These are phyloP conservation scores for Clarias batrachus DNA, from an alignment of 2,113 vertebrate species.

Conservation along the genomic window DNA sequence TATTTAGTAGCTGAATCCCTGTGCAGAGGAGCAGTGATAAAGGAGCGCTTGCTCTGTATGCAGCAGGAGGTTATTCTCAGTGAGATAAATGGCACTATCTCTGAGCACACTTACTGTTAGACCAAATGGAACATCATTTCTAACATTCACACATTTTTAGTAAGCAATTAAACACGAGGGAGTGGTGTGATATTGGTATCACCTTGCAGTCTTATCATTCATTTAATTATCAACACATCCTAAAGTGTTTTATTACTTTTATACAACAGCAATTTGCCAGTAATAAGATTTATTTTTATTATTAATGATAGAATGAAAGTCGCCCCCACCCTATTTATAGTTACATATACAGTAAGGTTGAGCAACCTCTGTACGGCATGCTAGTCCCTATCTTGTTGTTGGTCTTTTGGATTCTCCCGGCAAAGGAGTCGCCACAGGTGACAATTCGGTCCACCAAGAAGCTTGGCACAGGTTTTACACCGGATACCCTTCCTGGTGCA, in stretches of 20 bases:
- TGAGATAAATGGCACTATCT: background rate
- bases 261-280: background rate
- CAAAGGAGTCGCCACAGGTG: too few species aligned
- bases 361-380: background rate
- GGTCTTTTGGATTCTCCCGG: too few species aligned
- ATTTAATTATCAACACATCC: background rate
- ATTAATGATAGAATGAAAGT: background rate
- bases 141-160: background rate
- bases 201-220: background rate
- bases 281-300: background rate
- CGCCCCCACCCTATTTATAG: background rate
- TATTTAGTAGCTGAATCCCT: conserved; percentile 28
- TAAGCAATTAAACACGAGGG: background rate
- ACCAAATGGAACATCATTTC: background rate
- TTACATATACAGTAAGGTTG: background rate
- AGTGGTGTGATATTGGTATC: background rate
- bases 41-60: conserved; percentile 23
- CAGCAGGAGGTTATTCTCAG: conserved; percentile 12
- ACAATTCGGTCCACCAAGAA: too few species aligned
- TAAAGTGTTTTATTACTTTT: background rate
- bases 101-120: background rate
- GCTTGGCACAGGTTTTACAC: too few species aligned
- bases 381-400: background rate
- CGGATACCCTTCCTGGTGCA: too few species aligned
- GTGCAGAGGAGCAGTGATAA: conserved; percentile 15